Evolutionary conservation across 1,140 invertebrate genomes (phyloP), one percentile per base, ranked within the genome.

Genomic region (Formica selysi): DNA sequence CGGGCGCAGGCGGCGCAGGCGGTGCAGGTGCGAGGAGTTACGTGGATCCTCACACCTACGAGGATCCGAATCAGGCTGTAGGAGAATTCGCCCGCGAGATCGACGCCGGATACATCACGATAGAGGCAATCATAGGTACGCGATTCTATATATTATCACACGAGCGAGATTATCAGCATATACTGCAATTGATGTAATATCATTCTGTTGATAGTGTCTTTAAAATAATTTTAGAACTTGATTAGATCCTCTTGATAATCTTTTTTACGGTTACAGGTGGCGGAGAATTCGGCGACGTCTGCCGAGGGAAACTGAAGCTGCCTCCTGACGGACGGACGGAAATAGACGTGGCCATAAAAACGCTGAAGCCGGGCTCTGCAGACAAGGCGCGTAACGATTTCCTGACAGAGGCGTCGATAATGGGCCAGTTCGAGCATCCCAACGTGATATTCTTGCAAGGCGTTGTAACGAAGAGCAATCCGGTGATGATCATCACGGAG

Each of bases 401-500:
- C 94, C 96, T 99, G 19, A 99, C 99, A 3, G 99, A 99, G 95
- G 99, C 99, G 2, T 98, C 98, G 73, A 99, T 99, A 93, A 99
- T 99, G 99, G 99, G 99, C 19, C 99, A 99, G 95, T 99, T 99
- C 95, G 98, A 99, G 95, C 99, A 99, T 95, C 98, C 98, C 1
- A 99, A 99, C 96, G 99, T 99, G 65, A 99, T 99, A 94, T 99
- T 99, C 94, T 96, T 99, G 8, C 99, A 99, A 96, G 99, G 99
- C 41, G 99, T 99, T 36, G 99, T 99, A 41, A 99, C 99, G n/a
- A 99, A 99, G 94, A 98, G 98, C 74, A 99, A 99, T 95, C 99
- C 99, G 8, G 99, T 99, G 62, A 99, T 99, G 99, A 99, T 99
- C 84, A 99, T 99, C 76, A 99, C 99, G 32, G 99, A 99, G 95